Conservation (phyloP, 2,888 invertebrate genomes). For the Dynastes hyllus region DNA sequence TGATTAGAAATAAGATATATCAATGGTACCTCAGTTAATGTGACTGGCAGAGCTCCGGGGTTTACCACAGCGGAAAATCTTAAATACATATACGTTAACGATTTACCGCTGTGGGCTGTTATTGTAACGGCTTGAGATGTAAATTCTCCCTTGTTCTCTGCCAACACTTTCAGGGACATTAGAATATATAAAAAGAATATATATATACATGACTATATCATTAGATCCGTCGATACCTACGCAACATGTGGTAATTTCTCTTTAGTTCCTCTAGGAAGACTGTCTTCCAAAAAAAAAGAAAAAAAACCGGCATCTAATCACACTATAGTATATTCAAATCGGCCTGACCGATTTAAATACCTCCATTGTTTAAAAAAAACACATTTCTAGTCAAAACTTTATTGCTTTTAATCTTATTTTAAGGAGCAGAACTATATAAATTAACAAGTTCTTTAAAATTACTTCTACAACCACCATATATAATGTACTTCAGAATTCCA, state of each 20-base stretch:
- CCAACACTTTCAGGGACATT: conserved; percentile 58
- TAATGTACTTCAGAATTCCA: no score
- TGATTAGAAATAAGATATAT: conserved; percentile 67
- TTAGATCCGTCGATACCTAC: conserved; percentile 50
- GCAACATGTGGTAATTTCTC: conserved; percentile 50
- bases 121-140: conserved; percentile 61
- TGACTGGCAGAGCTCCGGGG: conserved; percentile 58
- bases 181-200: conserved; percentile 54
- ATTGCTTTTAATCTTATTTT: no score
- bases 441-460: no score
- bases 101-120: conserved; percentile 58
- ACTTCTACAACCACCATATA: no score
- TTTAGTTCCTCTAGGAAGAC: conserved; percentile 60
- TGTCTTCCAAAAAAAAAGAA: conserved; percentile 60
- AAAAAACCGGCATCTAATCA: conserved; percentile 55
- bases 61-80: conserved; percentile 57
- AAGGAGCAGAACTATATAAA: no score
- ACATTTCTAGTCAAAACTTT: background rate
- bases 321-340: conserved; percentile 33
- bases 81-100: conserved; percentile 3
- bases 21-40: conserved; percentile 62
- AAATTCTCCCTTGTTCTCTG: conserved; percentile 62
- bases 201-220: conserved; percentile 51
- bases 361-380: conserved; percentile 35
- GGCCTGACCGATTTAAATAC: conserved; percentile 6